Evolutionary conservation across 1,140 invertebrate species (phyloP), one percentile per base, ranked within the genome.

Genomic region (Pseudomyrmex sp.): DNA sequence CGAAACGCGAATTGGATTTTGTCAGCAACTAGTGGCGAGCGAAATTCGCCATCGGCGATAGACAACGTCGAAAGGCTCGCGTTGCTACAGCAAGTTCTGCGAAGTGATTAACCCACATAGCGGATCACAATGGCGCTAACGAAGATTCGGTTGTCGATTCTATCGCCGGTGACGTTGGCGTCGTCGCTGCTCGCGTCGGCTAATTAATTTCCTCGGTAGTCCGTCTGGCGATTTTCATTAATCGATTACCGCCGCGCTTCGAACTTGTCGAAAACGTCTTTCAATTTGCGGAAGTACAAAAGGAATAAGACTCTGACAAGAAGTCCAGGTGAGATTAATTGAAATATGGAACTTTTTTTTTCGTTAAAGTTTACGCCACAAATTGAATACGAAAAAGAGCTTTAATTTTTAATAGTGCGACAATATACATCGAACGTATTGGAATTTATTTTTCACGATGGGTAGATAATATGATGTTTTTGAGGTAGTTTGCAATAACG

Each of bases 1-100:
- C 76, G 52, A 54, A 35, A 70, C 44, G 13, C 35, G 76, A 80
- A 80, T 80, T 80, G 76, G 66, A 80, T 80, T 80, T 72, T 46
- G 44, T 20, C 66, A 80, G 76, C 76, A 80, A 80, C 76, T 80
- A 59, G 76, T 80, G 76, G 76, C 35, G 35, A 35, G 54, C 20
- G 66, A 80, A 59, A 72, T 72, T 72, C 66, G 44, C 44, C 76
- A n/a, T 13, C n/a, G 52, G n/a, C 65, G 44, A 70, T 9, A 7
- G 75, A 48, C 26, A 15, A 58, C 52, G 65, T 3, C 18, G 48
- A 3, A 10, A 20, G 59, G n/a, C 12, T 15, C 35, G 35, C 52
- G 69, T 23, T 76, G 35, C 65, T 23, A 35, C 62, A 50, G 18
- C 66, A 46, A 80, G 56, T 59, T 54, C 50, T 66, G 54, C 76